Evolutionary conservation across 2,113 vertebrate genomes (phyloP).

Genomic region (Caretta caretta): DNA sequence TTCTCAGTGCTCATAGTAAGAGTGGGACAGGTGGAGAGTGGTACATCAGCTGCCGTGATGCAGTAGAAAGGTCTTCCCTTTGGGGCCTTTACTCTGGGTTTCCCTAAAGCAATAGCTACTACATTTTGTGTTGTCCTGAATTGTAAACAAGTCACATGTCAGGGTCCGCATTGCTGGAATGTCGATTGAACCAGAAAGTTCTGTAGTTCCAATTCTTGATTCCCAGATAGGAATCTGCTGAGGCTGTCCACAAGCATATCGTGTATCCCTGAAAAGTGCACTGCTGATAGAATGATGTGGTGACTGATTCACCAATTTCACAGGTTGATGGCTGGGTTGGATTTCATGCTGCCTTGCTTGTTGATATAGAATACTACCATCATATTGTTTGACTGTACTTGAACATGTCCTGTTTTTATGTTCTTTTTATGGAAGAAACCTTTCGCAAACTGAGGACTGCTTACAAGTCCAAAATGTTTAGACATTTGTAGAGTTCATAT

Average conservation of each 20-base stretch:
- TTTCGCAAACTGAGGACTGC: not conserved
- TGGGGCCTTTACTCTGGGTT: too few species aligned
- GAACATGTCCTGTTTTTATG: not conserved
- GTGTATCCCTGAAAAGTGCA: not conserved
- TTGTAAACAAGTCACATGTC: not conserved
- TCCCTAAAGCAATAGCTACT: not conserved
- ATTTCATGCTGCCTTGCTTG: not conserved
- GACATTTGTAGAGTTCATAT: not conserved
- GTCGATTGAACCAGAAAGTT: not conserved
- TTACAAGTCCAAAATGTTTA: not conserved
- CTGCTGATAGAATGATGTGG: not conserved
- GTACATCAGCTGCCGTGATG: too few species aligned
- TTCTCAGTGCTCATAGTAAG: too few species aligned
- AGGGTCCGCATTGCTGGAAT: not conserved
- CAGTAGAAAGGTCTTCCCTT: too few species aligned
- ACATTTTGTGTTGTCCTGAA: not conserved
- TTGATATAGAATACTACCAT: not conserved
- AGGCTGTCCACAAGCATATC: not conserved
- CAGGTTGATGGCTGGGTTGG: not conserved
- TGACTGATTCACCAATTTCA: not conserved
- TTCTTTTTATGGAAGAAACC: not conserved
- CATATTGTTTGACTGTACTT: not conserved
- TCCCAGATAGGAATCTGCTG: not conserved
- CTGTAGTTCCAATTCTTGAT: not conserved
- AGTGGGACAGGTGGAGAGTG: too few species aligned